Evolutionary conservation across 1,140 invertebrate genomes (phyloP).

Genomic region (Drosophila simulans): DNA sequence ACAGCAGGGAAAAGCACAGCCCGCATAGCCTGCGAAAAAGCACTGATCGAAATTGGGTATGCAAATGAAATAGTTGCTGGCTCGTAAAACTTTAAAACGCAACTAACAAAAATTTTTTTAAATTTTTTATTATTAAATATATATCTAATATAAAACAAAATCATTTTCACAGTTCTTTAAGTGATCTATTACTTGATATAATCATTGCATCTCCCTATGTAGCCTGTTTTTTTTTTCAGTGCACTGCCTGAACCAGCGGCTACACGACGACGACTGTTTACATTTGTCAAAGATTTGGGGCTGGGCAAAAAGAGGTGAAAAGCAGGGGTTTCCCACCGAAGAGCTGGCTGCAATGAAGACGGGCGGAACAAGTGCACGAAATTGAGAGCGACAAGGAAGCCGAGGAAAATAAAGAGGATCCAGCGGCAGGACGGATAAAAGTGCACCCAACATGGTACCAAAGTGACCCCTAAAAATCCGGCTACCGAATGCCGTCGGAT

Average conservation of each 20-base stretch:
- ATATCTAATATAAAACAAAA: no score
- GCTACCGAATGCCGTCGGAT: slow-evolving; percentile 6
- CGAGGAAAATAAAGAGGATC: slow-evolving; percentile 26
- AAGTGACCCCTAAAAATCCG: slow-evolving; percentile 28
- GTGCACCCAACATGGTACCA: slow-evolving; percentile 22
- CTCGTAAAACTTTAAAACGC: no score
- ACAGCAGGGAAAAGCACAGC: slow-evolving; percentile 33
- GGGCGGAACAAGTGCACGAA: slow-evolving; percentile 9
- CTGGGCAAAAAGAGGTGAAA: slow-evolving; percentile 2
- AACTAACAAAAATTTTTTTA: no score
- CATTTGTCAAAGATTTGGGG: slow-evolving; percentile 76
- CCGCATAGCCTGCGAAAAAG: slow-evolving; percentile 33
- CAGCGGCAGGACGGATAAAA: slow-evolving; percentile 26
- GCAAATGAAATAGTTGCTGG: no score
- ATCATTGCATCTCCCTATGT: no score
- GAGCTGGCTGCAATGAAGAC: slow-evolving; percentile 10
- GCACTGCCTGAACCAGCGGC: slow-evolving; percentile 1
- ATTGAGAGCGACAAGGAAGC: slow-evolving; percentile 16
- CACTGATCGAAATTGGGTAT: neutral
- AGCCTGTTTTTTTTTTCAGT: neutral
- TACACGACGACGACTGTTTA: slow-evolving; percentile 58
- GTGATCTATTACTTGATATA: no score
- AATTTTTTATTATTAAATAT: no score
- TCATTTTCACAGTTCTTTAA: no score
- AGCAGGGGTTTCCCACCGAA: neutral